Conservation (phyloP, 2,113 vertebrate genomes). For the Saimiri boliviensis region DNA sequence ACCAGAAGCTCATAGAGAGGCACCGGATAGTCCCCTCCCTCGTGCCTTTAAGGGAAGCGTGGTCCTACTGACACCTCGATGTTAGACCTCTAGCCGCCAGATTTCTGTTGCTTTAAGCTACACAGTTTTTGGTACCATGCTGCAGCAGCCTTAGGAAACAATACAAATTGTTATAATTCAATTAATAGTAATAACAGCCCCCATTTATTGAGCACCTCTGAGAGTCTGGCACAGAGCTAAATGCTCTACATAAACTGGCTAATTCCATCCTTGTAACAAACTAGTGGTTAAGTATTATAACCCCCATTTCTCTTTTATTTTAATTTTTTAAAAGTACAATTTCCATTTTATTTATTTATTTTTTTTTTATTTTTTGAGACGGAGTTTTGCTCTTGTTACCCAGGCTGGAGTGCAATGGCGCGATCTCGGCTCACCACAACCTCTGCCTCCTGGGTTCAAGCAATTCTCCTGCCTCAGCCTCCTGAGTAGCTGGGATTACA, state of each 20-base stretch:
- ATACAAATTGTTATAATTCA: neutral
- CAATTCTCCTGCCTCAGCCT: too few relatives aligned
- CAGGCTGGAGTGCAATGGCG: too few relatives aligned
- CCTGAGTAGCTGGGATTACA: too few relatives aligned
- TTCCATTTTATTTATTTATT: too few relatives aligned
- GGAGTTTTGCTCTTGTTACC: too few relatives aligned
- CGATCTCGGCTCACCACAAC: too few relatives aligned
- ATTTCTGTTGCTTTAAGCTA: neutral
- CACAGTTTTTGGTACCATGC: neutral
- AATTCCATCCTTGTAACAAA: neutral
- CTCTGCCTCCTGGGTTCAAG: too few relatives aligned
- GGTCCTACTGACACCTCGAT: too few relatives aligned
- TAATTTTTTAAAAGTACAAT: too few relatives aligned
- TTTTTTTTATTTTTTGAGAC: too few relatives aligned
- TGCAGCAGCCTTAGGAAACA: neutral
- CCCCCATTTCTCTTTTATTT: too few relatives aligned
- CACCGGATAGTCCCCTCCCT: neutral
- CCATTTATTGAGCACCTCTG: neutral
- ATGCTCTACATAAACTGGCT: neutral
- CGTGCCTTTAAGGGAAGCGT: fast-evolving
- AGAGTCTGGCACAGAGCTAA: neutral
- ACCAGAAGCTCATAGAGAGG: neutral
- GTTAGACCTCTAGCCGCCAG: neutral
- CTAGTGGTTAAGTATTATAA: neutral
- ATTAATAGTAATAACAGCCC: neutral